Evolutionary conservation across 2,888 invertebrate genomes (phyloP).

Genomic region (Thera britannica): DNA sequence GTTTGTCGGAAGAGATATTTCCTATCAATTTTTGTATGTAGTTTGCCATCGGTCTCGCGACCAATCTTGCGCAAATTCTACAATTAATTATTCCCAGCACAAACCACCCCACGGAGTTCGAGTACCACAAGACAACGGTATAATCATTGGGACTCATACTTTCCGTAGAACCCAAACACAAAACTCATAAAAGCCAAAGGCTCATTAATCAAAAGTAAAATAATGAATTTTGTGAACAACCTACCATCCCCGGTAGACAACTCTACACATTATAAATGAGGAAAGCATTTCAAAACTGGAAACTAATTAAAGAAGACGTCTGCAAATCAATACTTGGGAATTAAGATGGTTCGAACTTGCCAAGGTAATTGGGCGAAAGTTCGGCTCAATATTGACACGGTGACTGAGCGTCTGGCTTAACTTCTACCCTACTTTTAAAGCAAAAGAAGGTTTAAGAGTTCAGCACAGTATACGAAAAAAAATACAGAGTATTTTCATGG

Average conservation of each 20-base stretch:
- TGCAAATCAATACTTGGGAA: conserved; percentile 76
- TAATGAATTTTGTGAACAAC: conserved; percentile 42
- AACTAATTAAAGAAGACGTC: conserved; percentile 77
- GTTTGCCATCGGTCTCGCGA: no score
- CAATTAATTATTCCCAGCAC: background rate
- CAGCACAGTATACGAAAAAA: no score
- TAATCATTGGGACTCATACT: background rate
- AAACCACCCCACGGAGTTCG: background rate
- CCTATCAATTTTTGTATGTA: no score
- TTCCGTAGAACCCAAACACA: conserved; percentile 14
- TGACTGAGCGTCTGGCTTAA: conserved; percentile 48
- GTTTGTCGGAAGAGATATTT: no score
- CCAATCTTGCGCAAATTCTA: no score
- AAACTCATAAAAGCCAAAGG: conserved; percentile 35
- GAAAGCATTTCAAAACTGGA: conserved; percentile 65
- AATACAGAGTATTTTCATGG: no score
- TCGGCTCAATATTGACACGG: conserved; percentile 72
- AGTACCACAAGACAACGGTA: conserved; percentile 1
- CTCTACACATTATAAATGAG: conserved; percentile 74
- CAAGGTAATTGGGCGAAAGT: conserved; percentile 78
- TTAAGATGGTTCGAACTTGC: conserved; percentile 70
- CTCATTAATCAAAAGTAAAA: conserved; percentile 44
- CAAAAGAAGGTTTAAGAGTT: background rate
- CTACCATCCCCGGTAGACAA: conserved; percentile 41
- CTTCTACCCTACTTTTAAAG: background rate